phyloP scores from a whole-genome alignment of 1,140 invertebrate genomes.

The Brachystomella parvula region DNA sequence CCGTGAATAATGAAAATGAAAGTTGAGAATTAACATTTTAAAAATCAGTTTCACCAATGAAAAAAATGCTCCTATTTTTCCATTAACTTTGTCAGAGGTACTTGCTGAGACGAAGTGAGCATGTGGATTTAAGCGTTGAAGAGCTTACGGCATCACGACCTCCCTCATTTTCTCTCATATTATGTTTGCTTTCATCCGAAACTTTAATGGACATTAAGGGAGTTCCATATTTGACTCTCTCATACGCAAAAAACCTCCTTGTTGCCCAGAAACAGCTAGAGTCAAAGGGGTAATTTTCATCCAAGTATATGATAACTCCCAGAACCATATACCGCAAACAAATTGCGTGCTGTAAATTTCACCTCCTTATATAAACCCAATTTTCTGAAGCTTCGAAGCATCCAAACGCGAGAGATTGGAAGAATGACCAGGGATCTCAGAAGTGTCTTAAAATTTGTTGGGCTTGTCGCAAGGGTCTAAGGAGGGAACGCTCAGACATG shows the following conservation, averaged over 20 bases:
- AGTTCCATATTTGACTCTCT: slow-evolving; percentile 1
- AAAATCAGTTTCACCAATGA: too few species aligned
- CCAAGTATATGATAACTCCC: slow-evolving; percentile 27
- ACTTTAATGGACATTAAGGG: slow-evolving; percentile 13
- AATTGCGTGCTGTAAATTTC: slow-evolving; percentile 22
- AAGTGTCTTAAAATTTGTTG: too few species aligned
- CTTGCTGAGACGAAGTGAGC: background rate
- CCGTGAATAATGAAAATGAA: background rate
- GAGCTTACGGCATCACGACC: background rate
- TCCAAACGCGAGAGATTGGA: too few species aligned
- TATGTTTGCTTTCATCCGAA: slow-evolving; percentile 6
- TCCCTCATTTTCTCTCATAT: background rate
- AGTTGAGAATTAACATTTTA: too few species aligned
- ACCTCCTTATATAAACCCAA: slow-evolving; percentile 9
- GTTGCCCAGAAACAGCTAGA: background rate
- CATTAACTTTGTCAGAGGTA: too few species aligned
- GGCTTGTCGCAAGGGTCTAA: too few species aligned
- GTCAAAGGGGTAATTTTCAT: slow-evolving; percentile 29
- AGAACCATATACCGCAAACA: slow-evolving; percentile 27
- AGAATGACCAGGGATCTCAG: too few species aligned
- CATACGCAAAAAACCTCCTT: too few species aligned
- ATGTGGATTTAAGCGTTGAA: background rate
- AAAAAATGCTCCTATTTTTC: too few species aligned
- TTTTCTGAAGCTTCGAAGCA: slow-evolving; percentile 17
- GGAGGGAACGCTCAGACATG: too few species aligned